phyloP scores from a whole-genome alignment of 2,113 vertebrate genomes.

The Erpornis zantholeuca region DNA sequence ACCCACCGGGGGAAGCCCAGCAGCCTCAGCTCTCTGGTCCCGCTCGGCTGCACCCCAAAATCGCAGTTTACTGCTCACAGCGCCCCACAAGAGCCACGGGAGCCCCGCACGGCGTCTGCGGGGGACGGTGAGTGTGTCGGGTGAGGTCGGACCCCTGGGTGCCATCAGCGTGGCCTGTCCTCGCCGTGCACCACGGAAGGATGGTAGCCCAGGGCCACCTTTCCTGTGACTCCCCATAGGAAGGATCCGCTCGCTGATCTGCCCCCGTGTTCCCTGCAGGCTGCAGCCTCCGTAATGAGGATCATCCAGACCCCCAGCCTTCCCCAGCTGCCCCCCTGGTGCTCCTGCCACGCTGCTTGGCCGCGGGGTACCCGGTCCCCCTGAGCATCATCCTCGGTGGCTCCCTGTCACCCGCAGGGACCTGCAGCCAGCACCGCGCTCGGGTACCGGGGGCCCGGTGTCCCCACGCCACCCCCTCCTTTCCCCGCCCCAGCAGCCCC shows the following conservation, averaged over 20 bases:
- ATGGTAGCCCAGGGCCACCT: not conserved
- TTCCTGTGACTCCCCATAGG: fast-evolving
- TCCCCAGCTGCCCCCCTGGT: fast-evolving
- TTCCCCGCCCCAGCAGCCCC: not conserved
- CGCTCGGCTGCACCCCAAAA: not conserved
- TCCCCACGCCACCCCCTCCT: not conserved
- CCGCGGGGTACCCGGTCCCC: fast-evolving
- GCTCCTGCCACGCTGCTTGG: not conserved
- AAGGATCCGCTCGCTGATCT: fast-evolving
- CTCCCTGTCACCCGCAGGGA: not conserved
- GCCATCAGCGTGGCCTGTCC: not conserved
- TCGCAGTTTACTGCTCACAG: not conserved
- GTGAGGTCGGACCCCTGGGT: fast-evolving
- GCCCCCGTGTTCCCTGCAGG: not conserved
- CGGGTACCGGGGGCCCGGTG: fast-evolving
- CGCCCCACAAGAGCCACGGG: not conserved
- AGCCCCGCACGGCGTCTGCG: not conserved
- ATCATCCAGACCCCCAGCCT: not conserved
- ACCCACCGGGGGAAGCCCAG: not conserved
- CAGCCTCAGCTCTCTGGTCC: not conserved
- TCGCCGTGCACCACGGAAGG: fast-evolving
- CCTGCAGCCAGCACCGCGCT: not conserved
- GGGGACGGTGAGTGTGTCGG: not conserved
- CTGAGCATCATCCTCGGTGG: not conserved
- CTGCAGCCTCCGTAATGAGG: not conserved